Evolutionary conservation across 2,113 vertebrate genomes (phyloP), one percentile per base, ranked within the genome.

Genomic region (Scomber japonicus): DNA sequence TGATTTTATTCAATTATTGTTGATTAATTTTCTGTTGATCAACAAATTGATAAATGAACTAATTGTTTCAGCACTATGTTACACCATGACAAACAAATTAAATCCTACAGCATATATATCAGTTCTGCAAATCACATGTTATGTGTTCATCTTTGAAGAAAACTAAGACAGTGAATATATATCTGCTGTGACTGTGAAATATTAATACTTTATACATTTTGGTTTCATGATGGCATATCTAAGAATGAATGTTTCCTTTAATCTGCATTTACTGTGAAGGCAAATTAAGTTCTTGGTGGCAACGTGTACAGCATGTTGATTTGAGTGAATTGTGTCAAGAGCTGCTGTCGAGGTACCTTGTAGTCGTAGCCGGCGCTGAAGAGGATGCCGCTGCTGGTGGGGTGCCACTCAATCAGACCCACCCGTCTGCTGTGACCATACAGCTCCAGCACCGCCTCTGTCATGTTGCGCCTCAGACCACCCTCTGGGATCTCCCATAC

Each of bases 301-400:
- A 2, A 9, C 8, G 10, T 19, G 30, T 11, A 46, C 4, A 3
- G 3, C 13, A 16, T 30, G 49, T 14, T 15, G 1, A 9, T 59
- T 6, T 0, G 0, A 40, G 15, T 16, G 16, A 3, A 30, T n/a
- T 9, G 40, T 67, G 21, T 13, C 8, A 63, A 45, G 45, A 3
- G 57, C n/a, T 9, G 16, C 11, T 63, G 40, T 15, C 19, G 66
- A 2, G 4, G 49, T 68, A 99, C 98, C 97, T 99, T 99, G 46
- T 99, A 99, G 94, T 99, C 98, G 0, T 99, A 99, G 16, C 97
- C 98, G 0, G 98, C 97, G 0, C 98, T 99, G 94, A 99, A 96
- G 30, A 99, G 95, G 94, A 99, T 97, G 92, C 97, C 97, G 86
- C 96, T 99, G 94, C 95, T 96, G 68, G 97, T 99, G 0, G 98